Base-by-base conservation (phyloP, 1,140 invertebrate genomes). In the Daktulosphaira vitifoliae region DNA sequence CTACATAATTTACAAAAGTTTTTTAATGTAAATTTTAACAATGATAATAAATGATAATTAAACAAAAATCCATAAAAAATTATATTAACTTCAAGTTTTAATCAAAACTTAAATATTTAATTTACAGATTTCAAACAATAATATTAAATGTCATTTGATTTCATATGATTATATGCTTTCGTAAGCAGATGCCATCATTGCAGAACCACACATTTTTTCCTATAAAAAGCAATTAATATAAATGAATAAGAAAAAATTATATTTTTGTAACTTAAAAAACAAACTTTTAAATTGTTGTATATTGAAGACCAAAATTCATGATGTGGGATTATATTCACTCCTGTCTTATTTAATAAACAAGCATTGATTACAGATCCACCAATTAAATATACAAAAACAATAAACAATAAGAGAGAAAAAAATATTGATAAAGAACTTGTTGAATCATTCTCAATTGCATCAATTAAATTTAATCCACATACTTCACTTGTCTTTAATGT, bases 321-420 rank as follows among this genome's bases (percentile, higher is more conserved):
- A n/a, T 62, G 39, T n/a, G 56, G 56, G 20, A 62, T 29, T 42
- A 62, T 62, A 46, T 48, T 46, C 0, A 46, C 20, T 2, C 56
- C 56, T 9, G 44, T 46, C 9, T 44, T 39, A 46, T 62, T 48
- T 29, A 62, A 62, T 29, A 48, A 62, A 7, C 56, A 62, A n/a
- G 56, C 56, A 46, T 62, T 62, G 16, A 62, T 15, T 46, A 62
- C 42, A 22, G 56, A 62, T 48, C 56, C 56, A n/a, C 56, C 23
- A 33, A 62, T 25, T 29, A 62, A 44, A 54, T 77, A 78, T 18
- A 62, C 7, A 46, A 62, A 62, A 46, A 25, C 25, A 33, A 62
- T 16, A 62, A 62, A 23, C 26, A 62, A 46, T 1, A 62, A 13
- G 33, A 62, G 20, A 29, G 56, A 62, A 62, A 62, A 62, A n/a